A percentile compares a stretch with the other conserved stretches of the same genome.
These are phyloP conservation scores for Orthonyx spaldingii DNA, from an alignment of 2,113 vertebrate species.

Conservation along the genomic window DNA sequence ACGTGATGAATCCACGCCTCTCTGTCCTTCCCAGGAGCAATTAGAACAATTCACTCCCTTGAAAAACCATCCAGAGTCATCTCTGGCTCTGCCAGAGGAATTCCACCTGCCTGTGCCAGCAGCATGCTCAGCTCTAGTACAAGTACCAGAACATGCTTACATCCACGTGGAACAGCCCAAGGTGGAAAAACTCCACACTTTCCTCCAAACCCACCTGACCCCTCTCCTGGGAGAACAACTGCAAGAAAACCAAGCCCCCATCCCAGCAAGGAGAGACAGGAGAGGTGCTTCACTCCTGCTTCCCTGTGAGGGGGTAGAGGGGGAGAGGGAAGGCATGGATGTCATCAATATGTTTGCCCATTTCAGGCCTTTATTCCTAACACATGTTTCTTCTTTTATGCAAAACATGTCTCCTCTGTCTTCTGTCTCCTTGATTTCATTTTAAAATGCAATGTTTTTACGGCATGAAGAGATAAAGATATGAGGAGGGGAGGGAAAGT, in stretches of 20 bases:
- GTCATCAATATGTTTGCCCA: constrained; percentile 55
- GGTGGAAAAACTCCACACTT: neutral
- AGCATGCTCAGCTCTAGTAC: neutral
- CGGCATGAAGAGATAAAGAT: constrained; percentile 46
- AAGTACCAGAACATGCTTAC: neutral
- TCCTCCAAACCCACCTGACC: fast-evolving
- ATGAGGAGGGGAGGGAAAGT: constrained; percentile 41
- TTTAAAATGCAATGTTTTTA: constrained; percentile 65
- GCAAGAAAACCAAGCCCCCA: neutral
- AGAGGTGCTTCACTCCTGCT: neutral
- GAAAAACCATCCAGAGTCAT: neutral
- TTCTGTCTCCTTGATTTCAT: constrained; percentile 69
- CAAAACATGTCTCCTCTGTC: constrained; percentile 67
- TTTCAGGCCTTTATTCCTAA: constrained; percentile 49
- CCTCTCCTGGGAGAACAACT: neutral
- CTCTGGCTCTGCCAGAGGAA: constrained; percentile 1
- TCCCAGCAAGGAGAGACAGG: neutral
- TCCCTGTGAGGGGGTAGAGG: neutral
- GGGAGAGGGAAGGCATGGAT: neutral
- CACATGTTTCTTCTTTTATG: constrained; percentile 68
- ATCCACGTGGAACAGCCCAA: neutral
- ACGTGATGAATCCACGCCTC: neutral
- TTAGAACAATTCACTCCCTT: neutral
- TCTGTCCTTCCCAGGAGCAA: neutral
- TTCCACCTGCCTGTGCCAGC: constrained; percentile 23